phyloP scores from a whole-genome alignment of 2,888 invertebrate genomes.

The Caenorhabditis parvicauda region DNA sequence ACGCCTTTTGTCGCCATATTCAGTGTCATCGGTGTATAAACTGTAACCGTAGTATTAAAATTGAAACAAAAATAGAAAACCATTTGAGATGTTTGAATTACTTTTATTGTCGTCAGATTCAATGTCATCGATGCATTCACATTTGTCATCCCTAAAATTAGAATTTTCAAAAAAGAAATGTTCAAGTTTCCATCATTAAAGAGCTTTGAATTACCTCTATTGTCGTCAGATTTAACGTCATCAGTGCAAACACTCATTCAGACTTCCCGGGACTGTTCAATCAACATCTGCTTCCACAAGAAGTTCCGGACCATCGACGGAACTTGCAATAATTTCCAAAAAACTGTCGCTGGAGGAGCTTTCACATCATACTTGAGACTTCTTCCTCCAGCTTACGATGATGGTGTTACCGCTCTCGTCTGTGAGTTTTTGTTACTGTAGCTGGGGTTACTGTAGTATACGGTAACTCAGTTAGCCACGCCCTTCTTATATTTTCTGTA shows the following conservation, averaged over 20 bases:
- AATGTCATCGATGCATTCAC: too few relatives aligned
- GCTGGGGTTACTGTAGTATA: neutral
- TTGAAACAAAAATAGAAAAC: too few relatives aligned
- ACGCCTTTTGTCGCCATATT: too few relatives aligned
- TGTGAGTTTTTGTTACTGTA: constrained; percentile 32
- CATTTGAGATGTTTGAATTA: too few relatives aligned
- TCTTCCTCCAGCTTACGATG: constrained; percentile 54
- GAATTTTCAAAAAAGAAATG: too few relatives aligned
- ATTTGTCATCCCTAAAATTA: neutral
- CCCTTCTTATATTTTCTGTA: neutral
- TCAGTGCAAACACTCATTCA: too few relatives aligned
- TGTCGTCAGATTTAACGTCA: constrained; percentile 12
- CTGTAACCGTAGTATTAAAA: too few relatives aligned
- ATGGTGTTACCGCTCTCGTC: constrained; percentile 51
- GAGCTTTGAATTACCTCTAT: constrained; percentile 9
- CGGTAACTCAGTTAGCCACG: neutral
- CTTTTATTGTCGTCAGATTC: too few relatives aligned
- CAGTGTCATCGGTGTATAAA: too few relatives aligned
- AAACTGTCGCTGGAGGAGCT: constrained; percentile 86
- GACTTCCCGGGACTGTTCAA: constrained; percentile 42
- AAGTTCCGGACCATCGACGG: constrained; percentile 85
- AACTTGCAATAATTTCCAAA: constrained; percentile 82
- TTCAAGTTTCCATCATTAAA: neutral
- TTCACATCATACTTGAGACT: constrained; percentile 71
- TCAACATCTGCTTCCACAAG: constrained; percentile 55